A percentile compares a stretch with the other conserved stretches of the same genome.
Conservation (phyloP, 2,888 invertebrate genomes). For the Linnaemya tessellans region DNA sequence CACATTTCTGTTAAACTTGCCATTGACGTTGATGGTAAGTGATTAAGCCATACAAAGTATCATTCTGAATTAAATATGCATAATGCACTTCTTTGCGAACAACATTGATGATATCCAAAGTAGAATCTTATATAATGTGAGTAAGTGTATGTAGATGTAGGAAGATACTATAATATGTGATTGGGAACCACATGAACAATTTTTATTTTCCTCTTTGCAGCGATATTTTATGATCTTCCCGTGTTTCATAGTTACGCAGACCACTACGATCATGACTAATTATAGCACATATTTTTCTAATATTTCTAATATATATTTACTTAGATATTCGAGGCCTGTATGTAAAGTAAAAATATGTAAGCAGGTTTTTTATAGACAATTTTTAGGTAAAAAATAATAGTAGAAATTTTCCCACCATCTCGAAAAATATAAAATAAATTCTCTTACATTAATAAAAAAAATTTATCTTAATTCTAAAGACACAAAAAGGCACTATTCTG, state of each 20-base stretch:
- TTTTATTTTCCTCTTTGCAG: too few relatives aligned
- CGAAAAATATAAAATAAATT: constrained; percentile 27
- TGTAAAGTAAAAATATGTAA: neutral
- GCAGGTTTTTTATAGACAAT: neutral
- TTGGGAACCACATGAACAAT: too few relatives aligned
- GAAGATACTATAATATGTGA: too few relatives aligned
- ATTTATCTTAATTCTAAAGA: neutral
- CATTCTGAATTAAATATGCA: constrained; percentile 17
- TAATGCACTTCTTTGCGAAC: neutral
- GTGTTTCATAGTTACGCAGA: too few relatives aligned
- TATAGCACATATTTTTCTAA: too few relatives aligned
- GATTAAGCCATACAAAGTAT: constrained; percentile 12
- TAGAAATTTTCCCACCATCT: constrained; percentile 24
- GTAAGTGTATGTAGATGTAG: neutral
- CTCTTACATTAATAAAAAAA: neutral
- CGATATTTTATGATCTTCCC: too few relatives aligned
- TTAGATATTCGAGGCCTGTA: neutral
- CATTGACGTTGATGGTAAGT: constrained; percentile 16
- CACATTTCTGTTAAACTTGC: neutral
- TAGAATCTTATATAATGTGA: neutral
- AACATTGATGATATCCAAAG: neutral
- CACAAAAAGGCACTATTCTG: constrained; percentile 46
- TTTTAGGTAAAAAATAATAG: neutral
- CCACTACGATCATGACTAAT: too few relatives aligned
- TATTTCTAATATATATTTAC: too few relatives aligned